phyloP scores from a whole-genome alignment of 30 jellyfish, hydroid and myxozoan genomes.

The Sanderia malayensis region DNA sequence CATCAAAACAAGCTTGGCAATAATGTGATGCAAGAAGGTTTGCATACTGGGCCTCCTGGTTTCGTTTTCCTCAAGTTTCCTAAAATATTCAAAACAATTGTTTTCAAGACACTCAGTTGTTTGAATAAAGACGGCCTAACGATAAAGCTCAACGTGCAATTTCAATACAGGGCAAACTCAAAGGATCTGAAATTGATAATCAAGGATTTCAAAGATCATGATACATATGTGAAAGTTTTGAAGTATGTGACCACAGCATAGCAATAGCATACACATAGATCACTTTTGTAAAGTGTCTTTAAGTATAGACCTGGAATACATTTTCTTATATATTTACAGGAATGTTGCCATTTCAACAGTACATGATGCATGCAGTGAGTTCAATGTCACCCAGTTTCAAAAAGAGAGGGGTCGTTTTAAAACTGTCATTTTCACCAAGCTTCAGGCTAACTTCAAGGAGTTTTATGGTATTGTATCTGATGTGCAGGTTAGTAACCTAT shows the following conservation, averaged over 20 bases:
- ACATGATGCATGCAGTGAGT: constrained; percentile 73
- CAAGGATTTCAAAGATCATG: constrained; percentile 51
- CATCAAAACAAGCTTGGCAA: constrained; percentile 67
- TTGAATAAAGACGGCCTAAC: constrained; percentile 71
- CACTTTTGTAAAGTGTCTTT: no score
- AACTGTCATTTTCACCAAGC: constrained; percentile 28
- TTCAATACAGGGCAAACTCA: constrained; percentile 51
- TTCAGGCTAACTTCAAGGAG: constrained; percentile 16
- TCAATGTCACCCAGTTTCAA: constrained; percentile 63
- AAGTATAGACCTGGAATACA: no score
- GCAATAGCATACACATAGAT: no score
- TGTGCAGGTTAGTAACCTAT: constrained; percentile 73
- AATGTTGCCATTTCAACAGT: constrained; percentile 60
- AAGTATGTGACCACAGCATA: no score
- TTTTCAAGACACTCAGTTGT: constrained; percentile 33
- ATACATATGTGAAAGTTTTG: constrained; percentile 41
- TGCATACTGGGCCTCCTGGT: constrained; percentile 73
- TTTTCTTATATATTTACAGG: constrained; percentile 20
- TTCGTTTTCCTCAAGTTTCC: constrained; percentile 50
- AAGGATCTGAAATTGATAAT: constrained; percentile 18
- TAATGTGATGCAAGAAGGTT: constrained; percentile 59
- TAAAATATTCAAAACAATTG: constrained; percentile 54
- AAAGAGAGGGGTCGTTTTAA: constrained; percentile 59
- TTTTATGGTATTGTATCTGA: constrained; percentile 50
- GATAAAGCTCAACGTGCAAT: constrained; percentile 49